Conservation (phyloP, 2,113 vertebrate species). For the Crotophaga sulcirostris region DNA sequence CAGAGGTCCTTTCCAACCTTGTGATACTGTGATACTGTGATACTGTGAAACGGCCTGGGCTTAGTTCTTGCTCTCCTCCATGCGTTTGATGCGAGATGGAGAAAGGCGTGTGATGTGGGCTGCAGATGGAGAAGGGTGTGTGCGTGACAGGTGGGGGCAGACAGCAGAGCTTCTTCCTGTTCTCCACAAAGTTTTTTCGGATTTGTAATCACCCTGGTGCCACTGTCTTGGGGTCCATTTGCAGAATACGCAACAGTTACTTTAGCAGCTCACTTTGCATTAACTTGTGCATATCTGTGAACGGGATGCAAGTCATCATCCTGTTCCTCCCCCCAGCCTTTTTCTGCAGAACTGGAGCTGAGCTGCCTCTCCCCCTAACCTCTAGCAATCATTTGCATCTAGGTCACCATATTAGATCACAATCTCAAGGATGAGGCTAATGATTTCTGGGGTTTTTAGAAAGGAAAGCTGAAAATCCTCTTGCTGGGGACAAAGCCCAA, state of each 20-base stretch:
- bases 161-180: not conserved
- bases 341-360: not conserved
- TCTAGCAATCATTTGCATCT: conserved; percentile 5
- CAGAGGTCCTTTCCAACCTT: too few relatives aligned
- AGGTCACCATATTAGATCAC: conserved; percentile 18
- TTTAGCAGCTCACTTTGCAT: not conserved
- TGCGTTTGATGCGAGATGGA: not conserved
- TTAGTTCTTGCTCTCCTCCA: not conserved
- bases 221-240: not conserved
- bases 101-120: not conserved
- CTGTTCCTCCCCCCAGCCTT: not conserved
- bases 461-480: conserved; percentile 39
- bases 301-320: accelerated
- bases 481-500: not conserved
- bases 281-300: not conserved
- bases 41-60: accelerated
- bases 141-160: not conserved
- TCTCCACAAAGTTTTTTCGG: not conserved
- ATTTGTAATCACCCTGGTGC: not conserved
- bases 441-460: not conserved
- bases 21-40: too few relatives aligned
- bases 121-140: not conserved
- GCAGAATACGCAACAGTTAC: not conserved
- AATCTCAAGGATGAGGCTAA: conserved; percentile 18
- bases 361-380: not conserved